phyloP scores from a whole-genome alignment of 2,113 vertebrate genomes.

The Sinocyclocheilus rhinocerous region DNA sequence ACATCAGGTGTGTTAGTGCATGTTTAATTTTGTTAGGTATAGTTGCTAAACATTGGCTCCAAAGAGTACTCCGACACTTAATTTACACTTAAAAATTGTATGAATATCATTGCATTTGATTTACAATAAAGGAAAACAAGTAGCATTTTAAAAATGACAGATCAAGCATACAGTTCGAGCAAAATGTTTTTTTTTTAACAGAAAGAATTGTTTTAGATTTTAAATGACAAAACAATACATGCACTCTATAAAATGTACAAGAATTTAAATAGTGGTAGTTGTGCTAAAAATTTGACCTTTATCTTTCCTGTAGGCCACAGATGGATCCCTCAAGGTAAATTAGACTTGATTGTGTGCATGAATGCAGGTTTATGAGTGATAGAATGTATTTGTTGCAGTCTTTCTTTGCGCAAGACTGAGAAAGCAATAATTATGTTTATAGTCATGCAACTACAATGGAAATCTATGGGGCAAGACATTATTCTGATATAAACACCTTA shows the following conservation, averaged over 20 bases:
- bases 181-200: neutral
- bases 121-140: neutral
- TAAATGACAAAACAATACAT: neutral
- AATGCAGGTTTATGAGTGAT: neutral
- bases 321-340: slow-evolving; percentile 71
- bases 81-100: too few species aligned
- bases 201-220: neutral
- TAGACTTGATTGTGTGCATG: neutral
- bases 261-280: neutral
- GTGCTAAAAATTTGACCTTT: neutral
- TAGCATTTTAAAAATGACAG: neutral
- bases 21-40: neutral
- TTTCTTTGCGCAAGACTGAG: neutral
- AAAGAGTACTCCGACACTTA: too few species aligned
- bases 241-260: neutral
- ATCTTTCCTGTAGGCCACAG: slow-evolving; percentile 64
- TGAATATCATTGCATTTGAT: neutral
- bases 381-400: too few species aligned
- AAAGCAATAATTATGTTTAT: neutral
- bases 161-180: too few species aligned
- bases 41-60: too few species aligned
- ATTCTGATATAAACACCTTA: neutral
- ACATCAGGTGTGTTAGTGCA: slow-evolving; percentile 83
- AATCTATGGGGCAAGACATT: neutral
- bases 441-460: neutral